Conservation (phyloP, 2,888 invertebrate species). For the Sceliomorpha sp. region DNA sequence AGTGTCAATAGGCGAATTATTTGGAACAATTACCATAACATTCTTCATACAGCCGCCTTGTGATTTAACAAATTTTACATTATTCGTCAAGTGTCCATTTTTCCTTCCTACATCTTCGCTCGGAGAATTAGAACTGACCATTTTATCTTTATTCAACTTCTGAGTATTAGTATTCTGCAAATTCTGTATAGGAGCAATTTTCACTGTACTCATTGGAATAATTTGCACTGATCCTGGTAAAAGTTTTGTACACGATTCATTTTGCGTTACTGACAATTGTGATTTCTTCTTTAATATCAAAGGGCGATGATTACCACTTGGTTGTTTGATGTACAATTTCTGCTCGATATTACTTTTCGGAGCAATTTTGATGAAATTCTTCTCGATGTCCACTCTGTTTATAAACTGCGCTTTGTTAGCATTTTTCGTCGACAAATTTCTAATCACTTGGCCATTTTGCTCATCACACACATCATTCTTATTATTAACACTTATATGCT, state of each 20-base stretch:
- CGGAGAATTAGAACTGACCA: too few relatives aligned
- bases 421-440: not conserved
- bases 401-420: not conserved
- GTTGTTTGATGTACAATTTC: not conserved
- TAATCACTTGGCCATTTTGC: conserved; percentile 1
- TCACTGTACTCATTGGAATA: not conserved
- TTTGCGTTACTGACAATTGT: not conserved
- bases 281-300: not conserved
- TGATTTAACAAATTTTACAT: not conserved
- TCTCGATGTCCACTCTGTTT: not conserved
- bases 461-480: not conserved
- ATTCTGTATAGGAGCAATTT: not conserved
- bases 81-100: too few relatives aligned
- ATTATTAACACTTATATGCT: too few relatives aligned
- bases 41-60: conserved; percentile 19
- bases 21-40: conserved; percentile 41
- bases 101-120: too few relatives aligned
- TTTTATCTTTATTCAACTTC: too few relatives aligned
- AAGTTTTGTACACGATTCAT: not conserved
- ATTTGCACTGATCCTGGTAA: not conserved
- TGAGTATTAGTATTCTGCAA: too few relatives aligned
- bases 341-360: not conserved
- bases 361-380: not conserved
- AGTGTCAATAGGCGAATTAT: conserved; percentile 3
- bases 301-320: not conserved